Evolutionary conservation across 2,888 invertebrate genomes (phyloP).

Genomic region (Geotrupes spiniger): DNA sequence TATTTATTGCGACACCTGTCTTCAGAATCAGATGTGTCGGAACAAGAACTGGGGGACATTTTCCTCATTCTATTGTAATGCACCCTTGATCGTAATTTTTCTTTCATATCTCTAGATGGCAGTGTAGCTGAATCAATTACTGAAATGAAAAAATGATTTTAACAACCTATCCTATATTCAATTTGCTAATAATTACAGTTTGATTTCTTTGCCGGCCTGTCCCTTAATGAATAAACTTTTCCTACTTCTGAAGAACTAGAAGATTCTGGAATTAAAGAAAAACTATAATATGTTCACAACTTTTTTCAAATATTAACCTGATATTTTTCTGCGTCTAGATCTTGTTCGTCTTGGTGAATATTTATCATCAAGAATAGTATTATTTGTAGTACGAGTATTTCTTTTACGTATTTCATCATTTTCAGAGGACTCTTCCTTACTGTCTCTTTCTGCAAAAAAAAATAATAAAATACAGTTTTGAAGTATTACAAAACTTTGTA

Average conservation of each 20-base stretch:
- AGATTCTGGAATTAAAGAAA: conserved; percentile 26
- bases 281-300: conserved; percentile 9
- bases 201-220: conserved; percentile 40
- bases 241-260: conserved; percentile 41
- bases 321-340: conserved; percentile 25
- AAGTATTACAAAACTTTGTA: too few species aligned
- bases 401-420: conserved; percentile 31
- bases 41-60: conserved; percentile 29
- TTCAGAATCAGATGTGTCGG: conserved; percentile 33
- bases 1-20: conserved; percentile 28
- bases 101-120: background rate
- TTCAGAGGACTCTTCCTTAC: conserved; percentile 28
- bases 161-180: background rate
- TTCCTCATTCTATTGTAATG: conserved; percentile 35
- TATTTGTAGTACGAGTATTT: conserved; percentile 25
- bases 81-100: conserved; percentile 28
- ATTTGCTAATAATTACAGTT: conserved; percentile 1
- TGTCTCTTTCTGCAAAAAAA: background rate
- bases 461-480: background rate
- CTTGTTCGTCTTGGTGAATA: conserved; percentile 29
- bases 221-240: conserved; percentile 42
- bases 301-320: conserved; percentile 20
- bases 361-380: conserved; percentile 26
- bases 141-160: background rate
- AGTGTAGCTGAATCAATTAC: background rate